phyloP scores from a whole-genome alignment of 2,888 invertebrate species.

The Eulithis testata region DNA sequence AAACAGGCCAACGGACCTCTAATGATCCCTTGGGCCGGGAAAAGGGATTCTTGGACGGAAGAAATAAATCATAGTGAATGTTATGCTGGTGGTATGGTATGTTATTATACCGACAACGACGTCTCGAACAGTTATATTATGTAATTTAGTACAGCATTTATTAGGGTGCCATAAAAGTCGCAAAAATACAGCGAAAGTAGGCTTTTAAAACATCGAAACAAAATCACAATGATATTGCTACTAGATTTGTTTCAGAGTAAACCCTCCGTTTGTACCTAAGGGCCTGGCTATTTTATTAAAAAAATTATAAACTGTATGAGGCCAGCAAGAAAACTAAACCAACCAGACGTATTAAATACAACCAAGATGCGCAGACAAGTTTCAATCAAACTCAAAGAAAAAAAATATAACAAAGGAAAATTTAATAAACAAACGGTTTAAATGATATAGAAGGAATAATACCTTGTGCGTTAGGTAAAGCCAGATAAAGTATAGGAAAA shows the following conservation, averaged over 20 bases:
- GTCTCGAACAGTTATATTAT: too few relatives aligned
- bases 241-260: too few relatives aligned
- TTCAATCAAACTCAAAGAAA: background rate
- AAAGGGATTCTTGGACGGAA: constrained; percentile 24
- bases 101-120: background rate
- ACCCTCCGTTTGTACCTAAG: too few relatives aligned
- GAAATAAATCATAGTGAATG: constrained; percentile 14
- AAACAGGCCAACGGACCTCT: constrained; percentile 22
- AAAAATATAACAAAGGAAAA: background rate
- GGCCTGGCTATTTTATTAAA: background rate
- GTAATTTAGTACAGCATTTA: too few relatives aligned
- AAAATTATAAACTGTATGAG: background rate
- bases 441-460: background rate
- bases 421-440: background rate
- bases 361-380: background rate
- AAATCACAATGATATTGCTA: too few relatives aligned
- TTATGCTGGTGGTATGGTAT: background rate
- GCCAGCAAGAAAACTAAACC: background rate
- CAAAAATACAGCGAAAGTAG: too few relatives aligned
- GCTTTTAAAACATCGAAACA: too few relatives aligned
- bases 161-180: too few relatives aligned
- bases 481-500: constrained; percentile 3
- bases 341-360: background rate
- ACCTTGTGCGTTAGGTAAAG: background rate
- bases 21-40: constrained; percentile 18